phyloP scores from a whole-genome alignment of 2,797 vertebrate genomes.

The Sciurus vulgaris region DNA sequence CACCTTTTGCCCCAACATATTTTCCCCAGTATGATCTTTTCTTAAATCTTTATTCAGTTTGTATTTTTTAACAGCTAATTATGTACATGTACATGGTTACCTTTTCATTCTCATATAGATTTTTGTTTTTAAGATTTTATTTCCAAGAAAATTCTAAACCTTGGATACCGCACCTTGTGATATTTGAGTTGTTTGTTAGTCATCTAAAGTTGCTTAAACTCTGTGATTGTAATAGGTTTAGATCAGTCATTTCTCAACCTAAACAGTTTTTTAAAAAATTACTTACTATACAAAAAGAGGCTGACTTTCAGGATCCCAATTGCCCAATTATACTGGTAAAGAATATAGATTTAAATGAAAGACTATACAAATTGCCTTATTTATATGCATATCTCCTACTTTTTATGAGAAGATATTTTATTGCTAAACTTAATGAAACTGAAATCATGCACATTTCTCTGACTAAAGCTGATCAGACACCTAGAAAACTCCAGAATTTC shows the following conservation, averaged over 20 bases:
- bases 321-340: background rate
- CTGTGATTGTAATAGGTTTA: background rate
- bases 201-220: background rate
- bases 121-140: conserved; percentile 48
- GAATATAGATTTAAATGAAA: conserved; percentile 22
- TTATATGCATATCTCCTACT: background rate
- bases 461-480: background rate
- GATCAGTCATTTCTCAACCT: background rate
- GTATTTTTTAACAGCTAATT: conserved; percentile 22
- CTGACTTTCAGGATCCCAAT: background rate
- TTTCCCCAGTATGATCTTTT: background rate
- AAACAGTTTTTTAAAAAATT: background rate
- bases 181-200: background rate
- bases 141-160: conserved; percentile 42
- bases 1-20: background rate
- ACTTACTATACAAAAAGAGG: background rate
- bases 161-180: background rate
- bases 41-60: conserved; percentile 23
- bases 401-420: background rate
- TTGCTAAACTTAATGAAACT: conserved; percentile 22
- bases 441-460: background rate
- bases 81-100: background rate
- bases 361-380: background rate
- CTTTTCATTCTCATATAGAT: background rate
- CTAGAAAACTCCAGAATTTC: background rate